Conservation (phyloP, 2,888 invertebrate species). For the Heliconius aoede region DNA sequence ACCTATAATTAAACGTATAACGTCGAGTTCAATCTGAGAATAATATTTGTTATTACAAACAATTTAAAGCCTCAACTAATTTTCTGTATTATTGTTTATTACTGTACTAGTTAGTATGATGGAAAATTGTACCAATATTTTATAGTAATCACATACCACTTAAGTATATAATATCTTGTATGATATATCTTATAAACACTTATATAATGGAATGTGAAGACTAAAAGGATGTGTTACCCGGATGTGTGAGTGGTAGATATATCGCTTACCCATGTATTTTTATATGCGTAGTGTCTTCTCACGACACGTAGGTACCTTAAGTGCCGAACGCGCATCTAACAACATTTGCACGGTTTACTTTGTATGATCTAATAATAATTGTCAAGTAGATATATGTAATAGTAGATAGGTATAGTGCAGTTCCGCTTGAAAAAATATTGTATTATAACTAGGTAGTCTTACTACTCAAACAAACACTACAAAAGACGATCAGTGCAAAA, state of each 20-base stretch:
- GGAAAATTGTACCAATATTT: slow-evolving; percentile 37
- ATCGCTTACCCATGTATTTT: slow-evolving; percentile 35
- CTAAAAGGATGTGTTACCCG: slow-evolving; percentile 60
- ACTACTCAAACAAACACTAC: not conserved
- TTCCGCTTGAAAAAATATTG: not conserved
- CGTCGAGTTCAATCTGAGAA: slow-evolving; percentile 44
- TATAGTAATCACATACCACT: slow-evolving; percentile 47
- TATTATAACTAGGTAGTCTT: not conserved
- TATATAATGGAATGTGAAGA: slow-evolving; percentile 59
- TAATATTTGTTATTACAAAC: slow-evolving; percentile 49
- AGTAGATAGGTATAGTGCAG: not conserved
- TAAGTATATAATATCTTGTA: slow-evolving; percentile 54
- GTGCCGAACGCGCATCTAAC: slow-evolving; percentile 16
- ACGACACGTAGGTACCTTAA: slow-evolving; percentile 31
- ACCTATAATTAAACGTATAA: slow-evolving; percentile 58
- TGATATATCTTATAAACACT: slow-evolving; percentile 40
- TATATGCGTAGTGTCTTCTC: slow-evolving; percentile 44
- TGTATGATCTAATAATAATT: slow-evolving; percentile 21
- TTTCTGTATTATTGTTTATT: slow-evolving; percentile 22
- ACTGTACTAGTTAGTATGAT: slow-evolving; percentile 15
- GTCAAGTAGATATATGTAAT: not conserved
- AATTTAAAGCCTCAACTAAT: slow-evolving; percentile 40
- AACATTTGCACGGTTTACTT: not conserved
- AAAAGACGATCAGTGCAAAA: not conserved
- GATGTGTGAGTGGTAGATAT: slow-evolving; percentile 54